A percentile compares a stretch with the other conserved stretches of the same genome.
These are phyloP conservation scores for Xiphophorus maculatus DNA, from an alignment of 2,113 vertebrate species.

Conservation along the genomic window DNA sequence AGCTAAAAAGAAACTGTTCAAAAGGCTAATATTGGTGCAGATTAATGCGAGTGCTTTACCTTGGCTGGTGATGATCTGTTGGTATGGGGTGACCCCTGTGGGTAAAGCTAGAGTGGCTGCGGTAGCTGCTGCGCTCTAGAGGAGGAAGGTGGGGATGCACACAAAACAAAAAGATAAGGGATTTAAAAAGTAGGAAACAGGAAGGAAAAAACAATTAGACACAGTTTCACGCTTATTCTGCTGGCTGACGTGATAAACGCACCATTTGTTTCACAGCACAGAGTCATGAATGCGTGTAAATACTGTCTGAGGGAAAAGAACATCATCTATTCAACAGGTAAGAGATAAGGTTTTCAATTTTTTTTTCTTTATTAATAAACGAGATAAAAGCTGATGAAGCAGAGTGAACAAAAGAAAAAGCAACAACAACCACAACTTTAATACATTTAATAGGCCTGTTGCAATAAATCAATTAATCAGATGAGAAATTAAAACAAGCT, in stretches of 20 bases:
- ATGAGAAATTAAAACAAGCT: too few species aligned
- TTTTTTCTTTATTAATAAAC: too few species aligned
- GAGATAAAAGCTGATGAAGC: not conserved
- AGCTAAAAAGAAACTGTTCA: not conserved
- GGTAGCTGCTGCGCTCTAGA: slow-evolving; percentile 96
- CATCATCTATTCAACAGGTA: too few species aligned
- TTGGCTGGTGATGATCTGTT: slow-evolving; percentile 94
- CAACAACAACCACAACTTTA: not conserved
- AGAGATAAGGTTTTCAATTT: too few species aligned
- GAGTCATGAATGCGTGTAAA: not conserved
- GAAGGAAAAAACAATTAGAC: not conserved
- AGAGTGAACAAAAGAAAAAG: not conserved
- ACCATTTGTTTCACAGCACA: not conserved
- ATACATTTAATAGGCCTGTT: too few species aligned
- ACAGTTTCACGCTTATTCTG: not conserved
- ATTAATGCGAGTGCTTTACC: slow-evolving; percentile 73
- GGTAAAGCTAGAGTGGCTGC: slow-evolving; percentile 94
- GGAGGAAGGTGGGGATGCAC: slow-evolving; percentile 40
- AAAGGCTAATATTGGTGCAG: not conserved
- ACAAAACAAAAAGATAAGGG: not conserved
- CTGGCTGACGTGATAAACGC: not conserved
- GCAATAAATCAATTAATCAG: too few species aligned
- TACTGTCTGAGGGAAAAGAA: not conserved
- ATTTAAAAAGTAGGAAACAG: too few species aligned
- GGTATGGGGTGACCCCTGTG: slow-evolving; percentile 92